Base-by-base conservation (phyloP, 2,797 vertebrate genomes). In the Sebastes elongatus region DNA sequence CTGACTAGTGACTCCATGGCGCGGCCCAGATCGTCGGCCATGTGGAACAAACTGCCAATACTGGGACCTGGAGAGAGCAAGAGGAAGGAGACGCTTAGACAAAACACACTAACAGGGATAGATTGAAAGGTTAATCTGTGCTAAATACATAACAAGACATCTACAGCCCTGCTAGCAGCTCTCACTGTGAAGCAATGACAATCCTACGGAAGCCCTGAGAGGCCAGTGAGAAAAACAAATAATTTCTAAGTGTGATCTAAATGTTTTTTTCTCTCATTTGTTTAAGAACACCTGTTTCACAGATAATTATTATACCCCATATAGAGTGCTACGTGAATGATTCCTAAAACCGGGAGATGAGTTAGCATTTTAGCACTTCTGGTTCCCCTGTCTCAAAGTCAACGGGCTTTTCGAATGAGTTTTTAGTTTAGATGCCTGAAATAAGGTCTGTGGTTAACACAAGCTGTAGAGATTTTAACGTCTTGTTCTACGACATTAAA, bases 1-100 rank as follows among this genome's bases (percentile, higher is more conserved):
- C 94, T 97, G 95, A 99, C 98, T 96, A 99, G 95, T 75, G 97
- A 98, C 96, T 99, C 97, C 97, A 98, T 97, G 5, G 97, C 97
- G 88, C 97, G 97, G 94, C 97, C 97, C 95, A 97, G 95, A 91
- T 99, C 98, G 2, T 98, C 97, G 59, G 97, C 98, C 97, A 98
- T 96, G 95, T 98, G 97, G 96, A 99, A 98, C 94, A 99, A 96
- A 95, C 96, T 97, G 94, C 97, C 97, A 88, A 98, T 97, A 93
- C 97, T 95, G 96, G 96, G 96, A 94, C 97, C 98, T 99, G 93
- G 3, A 23, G 59, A 25, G 65, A 35, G 57, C 18, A 4, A 30
- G 8, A 6, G n/a, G 18, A 8, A 52, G 22, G 22, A 64, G 4
- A 25, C 3, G 18, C 20, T 55, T 10, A 42, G 30, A 60, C 8